Base-by-base conservation (phyloP, 2,888 invertebrate species). In the Drosophila cyrtoloma region DNA sequence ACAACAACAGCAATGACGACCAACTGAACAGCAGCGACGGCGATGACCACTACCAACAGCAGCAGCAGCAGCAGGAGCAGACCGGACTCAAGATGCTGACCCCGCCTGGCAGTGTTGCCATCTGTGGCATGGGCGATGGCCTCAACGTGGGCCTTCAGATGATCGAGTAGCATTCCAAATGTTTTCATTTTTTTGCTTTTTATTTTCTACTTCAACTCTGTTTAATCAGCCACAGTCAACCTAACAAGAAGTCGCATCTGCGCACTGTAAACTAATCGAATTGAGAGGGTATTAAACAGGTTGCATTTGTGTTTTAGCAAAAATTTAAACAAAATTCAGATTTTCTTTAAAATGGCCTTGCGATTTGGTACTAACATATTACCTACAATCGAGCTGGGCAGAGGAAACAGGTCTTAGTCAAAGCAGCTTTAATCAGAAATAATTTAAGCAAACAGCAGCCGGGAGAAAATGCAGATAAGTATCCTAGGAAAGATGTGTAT, bases 81-180 rank as follows among this genome's bases (percentile, higher is more conserved):
- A 33, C 55, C 7, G 42, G 65, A 12, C 50, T 69, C 6, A 52
- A 73, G 42, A 67, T 69, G 53, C 22, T 75, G 19, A 44, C 66
- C 16, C 16, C 57, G 70, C 28, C 50, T 72, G 71, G 55, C 30
- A 57, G 61, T 10, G 68, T 55, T 12, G 61, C 56, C 61, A 67
- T 71, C 22, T 78, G 73, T 39, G 87, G 84, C 58, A 75, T 86
- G 50, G 91, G 86, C 33, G 86, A 87, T 59, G 82, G 85, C 47
- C 60, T 79, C 28, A 58, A 64, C 3, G 59, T 64, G 28, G 56
- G 53, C 28, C 71, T 64, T 19, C 75, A 75, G 19, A 32, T 81
- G 69, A 70, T 78, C 12, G 87, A 91, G 19, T 84, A 84, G 65
- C 12, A 9, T 28, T 51, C 10, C 10, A 28, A 39, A 37, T n/a